These are phyloP conservation scores for Callopanchax toddi DNA, from an alignment of 2,113 vertebrate species.

Conservation along the genomic window DNA sequence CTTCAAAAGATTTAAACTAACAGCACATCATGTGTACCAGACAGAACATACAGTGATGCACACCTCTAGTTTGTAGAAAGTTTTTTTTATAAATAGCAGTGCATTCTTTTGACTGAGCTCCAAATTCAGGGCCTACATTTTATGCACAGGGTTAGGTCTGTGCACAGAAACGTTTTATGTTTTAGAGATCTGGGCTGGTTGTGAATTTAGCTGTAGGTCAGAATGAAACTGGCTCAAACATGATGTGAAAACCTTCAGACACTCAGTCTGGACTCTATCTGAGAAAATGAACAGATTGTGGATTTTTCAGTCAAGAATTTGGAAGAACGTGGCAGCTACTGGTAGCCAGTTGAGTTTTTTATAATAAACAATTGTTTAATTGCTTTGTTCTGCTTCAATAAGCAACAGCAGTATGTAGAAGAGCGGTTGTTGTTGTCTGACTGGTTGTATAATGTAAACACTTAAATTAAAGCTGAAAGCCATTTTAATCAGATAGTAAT, in stretches of 20 bases:
- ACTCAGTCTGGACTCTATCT: not conserved
- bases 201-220: not conserved
- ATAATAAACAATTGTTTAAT: too few species aligned
- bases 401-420: too few species aligned
- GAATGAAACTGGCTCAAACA: not conserved
- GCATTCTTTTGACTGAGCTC: too few species aligned
- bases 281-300: too few species aligned
- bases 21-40: not conserved
- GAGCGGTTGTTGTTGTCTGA: too few species aligned
- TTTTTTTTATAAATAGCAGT: too few species aligned
- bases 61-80: not conserved
- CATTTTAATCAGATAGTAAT: slow-evolving; percentile 1
- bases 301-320: too few species aligned
- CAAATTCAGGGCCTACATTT: too few species aligned
- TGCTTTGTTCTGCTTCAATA: too few species aligned
- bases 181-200: not conserved
- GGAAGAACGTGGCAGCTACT: too few species aligned
- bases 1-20: not conserved
- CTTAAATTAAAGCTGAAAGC: slow-evolving; percentile 22
- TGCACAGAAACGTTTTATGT: not conserved
- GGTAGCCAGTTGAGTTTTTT: too few species aligned
- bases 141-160: not conserved
- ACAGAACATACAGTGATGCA: not conserved
- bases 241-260: not conserved
- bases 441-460: slow-evolving; percentile 17